Conservation (phyloP, 2,888 invertebrate genomes). For the Mystacides longicornis region DNA sequence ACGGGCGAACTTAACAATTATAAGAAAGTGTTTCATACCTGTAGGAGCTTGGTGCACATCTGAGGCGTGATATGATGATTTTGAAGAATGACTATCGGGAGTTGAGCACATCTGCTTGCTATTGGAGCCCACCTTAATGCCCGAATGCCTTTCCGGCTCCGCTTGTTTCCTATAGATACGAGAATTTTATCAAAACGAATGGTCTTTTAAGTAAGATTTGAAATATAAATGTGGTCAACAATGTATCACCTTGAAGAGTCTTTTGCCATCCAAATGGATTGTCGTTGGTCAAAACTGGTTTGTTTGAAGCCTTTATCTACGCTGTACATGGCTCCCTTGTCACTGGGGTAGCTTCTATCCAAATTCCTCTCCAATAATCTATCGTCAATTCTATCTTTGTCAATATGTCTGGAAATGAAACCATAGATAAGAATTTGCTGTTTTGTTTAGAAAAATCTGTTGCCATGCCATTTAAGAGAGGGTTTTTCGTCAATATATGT, state of each 20-base stretch:
- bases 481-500: no score
- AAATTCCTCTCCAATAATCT: conserved; percentile 36
- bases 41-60: conserved; percentile 16
- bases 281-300: conserved; percentile 43
- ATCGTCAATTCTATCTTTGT: conserved; percentile 44
- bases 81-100: conserved; percentile 24
- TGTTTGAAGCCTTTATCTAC: conserved; percentile 48
- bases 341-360: conserved; percentile 38
- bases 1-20: no score
- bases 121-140: conserved; percentile 35
- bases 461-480: no score
- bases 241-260: conserved; percentile 49
- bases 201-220: neutral
- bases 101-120: conserved; percentile 24
- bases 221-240: no score
- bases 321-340: conserved; percentile 47
- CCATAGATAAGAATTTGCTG: neutral
- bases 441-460: neutral
- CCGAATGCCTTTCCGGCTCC: conserved; percentile 43
- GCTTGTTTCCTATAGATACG: conserved; percentile 36
- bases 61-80: conserved; percentile 23
- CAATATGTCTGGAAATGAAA: conserved; percentile 37
- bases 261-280: conserved; percentile 40
- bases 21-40: neutral
- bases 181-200: neutral